phyloP scores from a whole-genome alignment of 2,888 invertebrate species.

The Synergus itoensis region DNA sequence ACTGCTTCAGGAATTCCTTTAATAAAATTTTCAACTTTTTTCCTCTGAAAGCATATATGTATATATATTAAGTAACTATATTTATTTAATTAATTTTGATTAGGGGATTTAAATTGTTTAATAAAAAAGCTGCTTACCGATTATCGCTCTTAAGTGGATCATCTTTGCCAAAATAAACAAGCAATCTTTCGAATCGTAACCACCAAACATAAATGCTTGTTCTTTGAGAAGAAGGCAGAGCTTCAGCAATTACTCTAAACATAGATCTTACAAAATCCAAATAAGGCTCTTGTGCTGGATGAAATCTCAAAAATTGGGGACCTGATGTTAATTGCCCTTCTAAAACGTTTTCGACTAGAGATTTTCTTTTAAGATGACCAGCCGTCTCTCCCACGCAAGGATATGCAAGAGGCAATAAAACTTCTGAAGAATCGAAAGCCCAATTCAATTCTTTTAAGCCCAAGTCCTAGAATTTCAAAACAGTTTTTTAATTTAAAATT shows the following conservation, averaged over 20 bases:
- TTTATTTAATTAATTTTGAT: too few species aligned
- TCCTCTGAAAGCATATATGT: slow-evolving; percentile 66
- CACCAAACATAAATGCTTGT: slow-evolving; percentile 82
- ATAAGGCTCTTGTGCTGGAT: slow-evolving; percentile 83
- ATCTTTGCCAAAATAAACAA: slow-evolving; percentile 79
- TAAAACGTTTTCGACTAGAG: slow-evolving; percentile 65
- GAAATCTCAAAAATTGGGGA: slow-evolving; percentile 81
- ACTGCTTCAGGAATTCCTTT: slow-evolving; percentile 80
- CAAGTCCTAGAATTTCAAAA: slow-evolving; percentile 60
- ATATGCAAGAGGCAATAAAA: slow-evolving; percentile 69
- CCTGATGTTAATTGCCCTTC: slow-evolving; percentile 79
- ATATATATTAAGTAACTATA: too few species aligned
- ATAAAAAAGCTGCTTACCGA: slow-evolving; percentile 54
- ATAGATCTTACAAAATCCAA: slow-evolving; percentile 79
- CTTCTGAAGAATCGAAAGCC: slow-evolving; percentile 70
- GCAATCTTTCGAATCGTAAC: slow-evolving; percentile 82
- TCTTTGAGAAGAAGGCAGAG: slow-evolving; percentile 77
- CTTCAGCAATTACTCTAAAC: slow-evolving; percentile 79
- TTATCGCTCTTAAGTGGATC: slow-evolving; percentile 75
- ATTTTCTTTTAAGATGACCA: slow-evolving; percentile 60
- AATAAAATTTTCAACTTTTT: slow-evolving; percentile 79
- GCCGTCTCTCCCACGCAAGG: slow-evolving; percentile 67
- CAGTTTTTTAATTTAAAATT: not conserved
- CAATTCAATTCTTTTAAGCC: slow-evolving; percentile 65
- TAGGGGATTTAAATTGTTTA: not conserved